Evolutionary conservation across 2,888 invertebrate genomes (phyloP).

Genomic region (Atrina japonica): DNA sequence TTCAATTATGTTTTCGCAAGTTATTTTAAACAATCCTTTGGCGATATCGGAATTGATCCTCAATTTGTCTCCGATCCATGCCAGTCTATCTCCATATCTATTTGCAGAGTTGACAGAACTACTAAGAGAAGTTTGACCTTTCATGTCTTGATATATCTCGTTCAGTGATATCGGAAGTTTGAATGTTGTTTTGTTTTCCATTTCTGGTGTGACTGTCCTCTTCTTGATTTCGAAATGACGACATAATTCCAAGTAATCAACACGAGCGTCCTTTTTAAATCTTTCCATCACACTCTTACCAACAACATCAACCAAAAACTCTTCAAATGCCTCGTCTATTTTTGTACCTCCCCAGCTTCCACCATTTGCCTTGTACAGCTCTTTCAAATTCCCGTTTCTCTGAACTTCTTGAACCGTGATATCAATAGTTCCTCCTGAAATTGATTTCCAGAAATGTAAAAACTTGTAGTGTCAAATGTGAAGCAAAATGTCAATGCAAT

Average conservation of each 20-base stretch:
- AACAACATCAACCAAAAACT: slow-evolving; percentile 19
- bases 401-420: slow-evolving; percentile 33
- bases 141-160: slow-evolving; percentile 34
- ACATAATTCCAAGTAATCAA: slow-evolving; percentile 40
- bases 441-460: too few relatives aligned
- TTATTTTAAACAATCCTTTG: slow-evolving; percentile 40
- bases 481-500: slow-evolving; percentile 1
- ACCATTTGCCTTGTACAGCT: slow-evolving; percentile 32
- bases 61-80: slow-evolving; percentile 49
- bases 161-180: slow-evolving; percentile 38
- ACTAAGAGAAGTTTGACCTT: slow-evolving; percentile 16
- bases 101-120: not conserved
- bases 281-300: slow-evolving; percentile 21
- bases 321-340: slow-evolving; percentile 29
- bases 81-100: slow-evolving; percentile 11
- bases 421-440: slow-evolving; percentile 34
- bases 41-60: slow-evolving; percentile 45
- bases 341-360: slow-evolving; percentile 35
- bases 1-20: slow-evolving; percentile 38
- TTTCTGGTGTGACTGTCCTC: slow-evolving; percentile 27
- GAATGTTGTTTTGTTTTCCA: slow-evolving; percentile 37
- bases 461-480: too few relatives aligned
- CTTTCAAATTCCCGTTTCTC: slow-evolving; percentile 16
- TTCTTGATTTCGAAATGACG: slow-evolving; percentile 50
- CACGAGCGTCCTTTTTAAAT: slow-evolving; percentile 34